Evolutionary conservation across 2,888 invertebrate genomes (phyloP), one percentile per base, ranked within the genome.

Genomic region (Eugnorisma glareosa): DNA sequence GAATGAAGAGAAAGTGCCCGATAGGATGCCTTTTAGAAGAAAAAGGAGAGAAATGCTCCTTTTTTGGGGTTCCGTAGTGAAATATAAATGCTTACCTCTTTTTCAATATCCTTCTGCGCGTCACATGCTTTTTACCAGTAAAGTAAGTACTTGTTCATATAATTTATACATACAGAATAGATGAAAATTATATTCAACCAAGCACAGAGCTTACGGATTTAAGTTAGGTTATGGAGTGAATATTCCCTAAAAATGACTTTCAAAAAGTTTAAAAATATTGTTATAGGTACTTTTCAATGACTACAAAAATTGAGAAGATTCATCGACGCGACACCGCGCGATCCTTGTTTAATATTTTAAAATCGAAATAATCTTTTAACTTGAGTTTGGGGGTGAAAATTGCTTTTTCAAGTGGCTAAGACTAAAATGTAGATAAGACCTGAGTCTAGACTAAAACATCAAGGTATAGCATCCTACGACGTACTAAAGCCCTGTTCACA

Each of bases 1-100:
- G 91, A 91, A 91, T 90, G 91, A 90, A 89, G 87, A 86, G 88
- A 91, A 90, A 92, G 90, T 91, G 90, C 83, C 84, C 87, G 88
- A 90, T 90, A 89, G 86, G 89, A 89, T 85, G 88, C 87, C 87
- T 87, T 89, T 90, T 89, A 89, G 79, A 86, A 90, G 86, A 54
- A 84, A 86, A 76, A 83, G 77, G 67, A 73, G 73, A 69, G 68
- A 67, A 78, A 79, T 67, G 63, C 37, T 74, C 13, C n/a, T 2
- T 57, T 71, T 81, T 71, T 57, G 24, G 76, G 67, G 76, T 70
- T 71, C 67, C 24, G 67, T 76, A 2, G 18, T 21, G 2, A 2
- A 45, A 28, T 18, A 35, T 13, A 3, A 28, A 57, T 3, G 28
- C 31, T 57, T 57, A 15, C 0, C 2, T 18, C 31, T 18, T 77